A percentile compares a stretch with the other conserved stretches of the same genome.
Evolutionary conservation across 2,888 invertebrate genomes (phyloP).

Genomic region (Xanthia icteritia): DNA sequence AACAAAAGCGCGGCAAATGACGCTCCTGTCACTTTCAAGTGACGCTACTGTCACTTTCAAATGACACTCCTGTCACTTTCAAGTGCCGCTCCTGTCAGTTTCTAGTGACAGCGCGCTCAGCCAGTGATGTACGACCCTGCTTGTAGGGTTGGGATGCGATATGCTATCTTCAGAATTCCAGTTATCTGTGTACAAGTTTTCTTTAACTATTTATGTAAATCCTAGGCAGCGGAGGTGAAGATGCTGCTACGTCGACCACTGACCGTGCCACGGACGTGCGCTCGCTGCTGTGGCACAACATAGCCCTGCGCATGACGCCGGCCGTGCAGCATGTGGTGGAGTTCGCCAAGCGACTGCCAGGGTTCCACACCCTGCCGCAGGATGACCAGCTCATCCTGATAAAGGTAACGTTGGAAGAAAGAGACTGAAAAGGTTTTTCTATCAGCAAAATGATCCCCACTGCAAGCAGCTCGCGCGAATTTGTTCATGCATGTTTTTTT

Average conservation of each 20-base stretch:
- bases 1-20: not conserved
- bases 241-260: conserved; percentile 78
- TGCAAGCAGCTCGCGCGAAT: conserved; percentile 10
- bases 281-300: conserved; percentile 96
- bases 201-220: conserved; percentile 6
- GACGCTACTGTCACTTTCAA: not conserved
- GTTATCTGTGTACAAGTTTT: not conserved
- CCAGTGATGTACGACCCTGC: not conserved
- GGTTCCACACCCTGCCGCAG: conserved; percentile 96
- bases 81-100: not conserved
- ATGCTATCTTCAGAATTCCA: not conserved
- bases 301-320: conserved; percentile 96
- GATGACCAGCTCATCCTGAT: conserved; percentile 99
- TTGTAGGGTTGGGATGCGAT: not conserved
- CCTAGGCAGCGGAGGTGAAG: conserved; percentile 87
- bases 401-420: conserved; percentile 89
- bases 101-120: not conserved
- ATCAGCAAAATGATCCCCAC: not conserved
- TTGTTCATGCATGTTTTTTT: conserved; percentile 5
- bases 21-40: not conserved
- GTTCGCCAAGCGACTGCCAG: conserved; percentile 98
- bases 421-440: not conserved
- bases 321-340: conserved; percentile 98
- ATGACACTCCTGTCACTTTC: not conserved
- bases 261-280: conserved; percentile 92